Percentiles rank a stretch among this genome's conserved stretches.
These are phyloP conservation scores for Meliscaeva auricollis DNA, from an alignment of 2,888 invertebrate species.

Conservation along the genomic window DNA sequence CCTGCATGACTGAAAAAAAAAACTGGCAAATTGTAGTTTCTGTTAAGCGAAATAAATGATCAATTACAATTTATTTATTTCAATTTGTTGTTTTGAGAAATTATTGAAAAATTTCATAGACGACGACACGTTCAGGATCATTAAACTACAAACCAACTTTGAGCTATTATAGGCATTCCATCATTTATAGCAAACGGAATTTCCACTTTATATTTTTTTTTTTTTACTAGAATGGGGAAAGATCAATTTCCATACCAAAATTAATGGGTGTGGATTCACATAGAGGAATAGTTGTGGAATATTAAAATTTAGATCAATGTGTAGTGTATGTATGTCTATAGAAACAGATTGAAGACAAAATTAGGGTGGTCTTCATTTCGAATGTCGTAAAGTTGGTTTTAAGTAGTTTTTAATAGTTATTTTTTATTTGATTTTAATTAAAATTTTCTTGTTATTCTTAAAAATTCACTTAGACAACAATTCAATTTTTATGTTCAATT, in stretches of 20 bases:
- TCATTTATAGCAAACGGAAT: background rate
- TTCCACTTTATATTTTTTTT: background rate
- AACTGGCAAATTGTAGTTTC: too few species aligned
- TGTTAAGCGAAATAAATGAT: too few species aligned
- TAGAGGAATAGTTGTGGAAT: background rate
- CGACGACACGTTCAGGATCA: too few species aligned
- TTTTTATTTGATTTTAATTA: slow-evolving; percentile 4
- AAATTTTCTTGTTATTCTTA: slow-evolving; percentile 10
- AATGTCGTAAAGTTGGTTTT: background rate
- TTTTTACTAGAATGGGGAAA: background rate
- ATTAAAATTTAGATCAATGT: background rate
- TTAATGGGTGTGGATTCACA: background rate
- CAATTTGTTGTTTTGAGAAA: too few species aligned
- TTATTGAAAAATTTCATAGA: too few species aligned
- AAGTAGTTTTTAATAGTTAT: slow-evolving; percentile 3
- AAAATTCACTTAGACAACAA: slow-evolving; percentile 2
- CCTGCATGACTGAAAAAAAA: too few species aligned
- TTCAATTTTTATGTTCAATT: slow-evolving; percentile 12
- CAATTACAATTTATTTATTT: too few species aligned
- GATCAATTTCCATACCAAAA: background rate
- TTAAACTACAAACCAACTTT: too few species aligned
- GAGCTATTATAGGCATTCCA: too few species aligned
- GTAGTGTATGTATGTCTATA: background rate
- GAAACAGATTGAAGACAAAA: background rate
- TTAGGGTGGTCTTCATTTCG: background rate